Conservation (phyloP, 2,888 invertebrate species). For the Patella pellucida region DNA sequence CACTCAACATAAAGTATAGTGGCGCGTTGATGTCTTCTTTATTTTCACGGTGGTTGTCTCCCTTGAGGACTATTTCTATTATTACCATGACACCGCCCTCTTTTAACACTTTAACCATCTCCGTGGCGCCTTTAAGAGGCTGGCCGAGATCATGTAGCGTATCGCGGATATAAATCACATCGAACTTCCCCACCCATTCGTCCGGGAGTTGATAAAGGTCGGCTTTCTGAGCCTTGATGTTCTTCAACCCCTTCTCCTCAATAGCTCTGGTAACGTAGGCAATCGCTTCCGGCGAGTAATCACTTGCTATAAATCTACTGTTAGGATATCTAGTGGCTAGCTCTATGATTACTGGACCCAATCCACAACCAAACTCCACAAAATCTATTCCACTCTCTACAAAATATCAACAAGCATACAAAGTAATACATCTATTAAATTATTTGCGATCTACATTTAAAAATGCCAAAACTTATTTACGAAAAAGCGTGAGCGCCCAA, state of each 20-base stretch:
- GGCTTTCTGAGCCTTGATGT: background rate
- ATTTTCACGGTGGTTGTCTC: slow-evolving; percentile 1
- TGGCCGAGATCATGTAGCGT: background rate
- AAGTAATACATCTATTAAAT: too few species aligned
- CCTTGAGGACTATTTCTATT: background rate
- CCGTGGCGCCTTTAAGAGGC: background rate
- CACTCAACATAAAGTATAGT: background rate
- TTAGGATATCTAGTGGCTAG: background rate
- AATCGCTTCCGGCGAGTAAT: background rate
- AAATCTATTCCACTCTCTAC: background rate
- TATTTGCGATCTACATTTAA: too few species aligned
- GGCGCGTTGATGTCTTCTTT: background rate
- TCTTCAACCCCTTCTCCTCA: background rate
- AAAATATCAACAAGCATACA: background rate
- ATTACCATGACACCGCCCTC: background rate
- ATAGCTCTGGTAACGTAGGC: background rate
- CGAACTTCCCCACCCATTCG: background rate
- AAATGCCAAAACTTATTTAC: too few species aligned
- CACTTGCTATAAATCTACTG: background rate
- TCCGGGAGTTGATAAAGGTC: background rate
- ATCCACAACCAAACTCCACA: background rate
- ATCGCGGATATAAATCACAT: background rate
- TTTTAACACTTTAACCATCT: background rate
- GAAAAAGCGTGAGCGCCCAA: too few species aligned
- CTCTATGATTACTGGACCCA: background rate